Percentiles rank a stretch among this genome's conserved stretches.
phyloP scores from a whole-genome alignment of 1,140 invertebrate genomes.

The Helicorthomorpha holstii region DNA sequence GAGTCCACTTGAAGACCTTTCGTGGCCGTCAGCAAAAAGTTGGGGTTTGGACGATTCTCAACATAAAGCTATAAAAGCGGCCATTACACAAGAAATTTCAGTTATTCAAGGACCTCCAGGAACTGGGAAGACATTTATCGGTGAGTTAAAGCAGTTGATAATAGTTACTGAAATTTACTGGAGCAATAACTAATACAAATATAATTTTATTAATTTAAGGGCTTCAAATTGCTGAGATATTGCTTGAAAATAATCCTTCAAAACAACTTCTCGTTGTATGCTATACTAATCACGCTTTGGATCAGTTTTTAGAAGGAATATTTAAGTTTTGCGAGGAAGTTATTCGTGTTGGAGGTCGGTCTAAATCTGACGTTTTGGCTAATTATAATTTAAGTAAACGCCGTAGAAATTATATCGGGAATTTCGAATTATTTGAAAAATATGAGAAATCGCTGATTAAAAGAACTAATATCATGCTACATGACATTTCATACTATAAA shows the following conservation, averaged over 20 bases:
- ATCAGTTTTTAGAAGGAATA: constrained; percentile 33
- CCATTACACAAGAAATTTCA: constrained; percentile 5
- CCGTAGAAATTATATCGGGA: too few relatives aligned
- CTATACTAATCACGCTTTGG: constrained; percentile 33
- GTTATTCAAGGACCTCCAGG: constrained; percentile 29
- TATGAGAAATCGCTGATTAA: too few relatives aligned
- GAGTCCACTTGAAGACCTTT: constrained; percentile 9
- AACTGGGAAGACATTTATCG: constrained; percentile 22
- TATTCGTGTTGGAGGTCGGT: constrained; percentile 9
- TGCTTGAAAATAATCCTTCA: constrained; percentile 33
- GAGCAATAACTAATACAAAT: background rate
- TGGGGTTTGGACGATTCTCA: background rate
- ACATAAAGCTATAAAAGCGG: background rate
- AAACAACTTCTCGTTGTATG: constrained; percentile 30
- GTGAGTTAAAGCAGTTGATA: too few relatives aligned
- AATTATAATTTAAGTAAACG: constrained; percentile 1
- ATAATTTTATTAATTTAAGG: background rate
- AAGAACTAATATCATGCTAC: too few relatives aligned
- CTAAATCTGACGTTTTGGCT: background rate
- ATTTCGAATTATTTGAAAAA: too few relatives aligned
- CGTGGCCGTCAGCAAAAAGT: background rate
- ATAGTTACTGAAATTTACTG: constrained; percentile 13
- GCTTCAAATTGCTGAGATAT: constrained; percentile 40
- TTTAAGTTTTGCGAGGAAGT: constrained; percentile 1
- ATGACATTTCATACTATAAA: too few relatives aligned